Conservation (phyloP, 2,888 invertebrate genomes). For the Cyclophora albipunctata region DNA sequence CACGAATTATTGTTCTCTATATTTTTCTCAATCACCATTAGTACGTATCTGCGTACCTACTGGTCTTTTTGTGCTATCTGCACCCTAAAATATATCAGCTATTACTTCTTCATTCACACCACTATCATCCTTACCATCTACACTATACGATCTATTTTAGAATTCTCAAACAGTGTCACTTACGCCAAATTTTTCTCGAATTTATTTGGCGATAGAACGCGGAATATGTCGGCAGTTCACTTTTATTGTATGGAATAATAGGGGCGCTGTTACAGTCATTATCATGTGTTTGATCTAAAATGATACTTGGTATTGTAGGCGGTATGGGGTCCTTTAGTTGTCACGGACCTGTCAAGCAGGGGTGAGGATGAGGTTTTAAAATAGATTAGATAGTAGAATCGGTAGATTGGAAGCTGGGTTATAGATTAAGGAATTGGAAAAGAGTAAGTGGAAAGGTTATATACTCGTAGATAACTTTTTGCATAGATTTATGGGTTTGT, state of each 20-base stretch:
- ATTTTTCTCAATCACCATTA: slow-evolving; percentile 76
- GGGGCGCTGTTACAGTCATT: slow-evolving; percentile 73
- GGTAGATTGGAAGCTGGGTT: background rate
- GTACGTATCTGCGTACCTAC: slow-evolving; percentile 67
- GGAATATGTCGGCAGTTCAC: slow-evolving; percentile 75
- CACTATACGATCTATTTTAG: slow-evolving; percentile 20
- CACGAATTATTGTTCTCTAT: slow-evolving; percentile 66
- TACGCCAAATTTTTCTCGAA: slow-evolving; percentile 39
- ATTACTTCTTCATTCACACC: slow-evolving; percentile 12
- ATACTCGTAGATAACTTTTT: too few species aligned
- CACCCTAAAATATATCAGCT: slow-evolving; percentile 49
- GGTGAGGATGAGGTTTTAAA: slow-evolving; percentile 10
- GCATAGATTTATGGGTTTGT: too few species aligned
- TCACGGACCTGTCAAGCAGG: slow-evolving; percentile 21
- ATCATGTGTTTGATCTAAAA: slow-evolving; percentile 76
- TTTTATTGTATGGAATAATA: slow-evolving; percentile 76
- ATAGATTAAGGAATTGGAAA: background rate
- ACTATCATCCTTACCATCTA: slow-evolving; percentile 22
- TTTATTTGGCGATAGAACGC: slow-evolving; percentile 63
- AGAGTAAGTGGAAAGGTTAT: too few species aligned
- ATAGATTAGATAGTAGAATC: slow-evolving; percentile 4
- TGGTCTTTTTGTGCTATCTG: slow-evolving; percentile 40
- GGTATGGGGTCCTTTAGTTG: slow-evolving; percentile 42
- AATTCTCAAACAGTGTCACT: slow-evolving; percentile 18
- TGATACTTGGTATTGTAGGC: slow-evolving; percentile 62